Evolutionary conservation across 2,113 vertebrate species (phyloP).

Genomic region (Chamaetylas fuelleborni): DNA sequence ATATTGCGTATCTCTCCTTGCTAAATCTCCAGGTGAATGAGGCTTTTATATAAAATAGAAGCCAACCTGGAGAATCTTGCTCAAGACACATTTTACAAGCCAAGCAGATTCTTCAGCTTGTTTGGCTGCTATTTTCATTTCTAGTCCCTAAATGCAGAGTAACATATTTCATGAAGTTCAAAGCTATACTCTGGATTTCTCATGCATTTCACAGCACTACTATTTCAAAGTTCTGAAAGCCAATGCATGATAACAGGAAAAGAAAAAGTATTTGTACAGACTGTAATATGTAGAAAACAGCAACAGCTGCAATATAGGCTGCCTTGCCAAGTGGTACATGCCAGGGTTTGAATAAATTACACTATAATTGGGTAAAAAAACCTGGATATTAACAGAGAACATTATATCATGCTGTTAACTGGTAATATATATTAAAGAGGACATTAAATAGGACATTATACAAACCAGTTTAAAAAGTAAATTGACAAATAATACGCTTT

Average conservation of each 20-base stretch:
- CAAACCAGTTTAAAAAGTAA: slow-evolving; percentile 26
- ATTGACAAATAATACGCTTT: not conserved
- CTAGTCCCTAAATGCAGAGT: not conserved
- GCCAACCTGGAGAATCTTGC: not conserved
- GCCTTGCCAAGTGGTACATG: not conserved
- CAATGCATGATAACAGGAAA: not conserved
- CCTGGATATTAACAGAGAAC: slow-evolving; percentile 35
- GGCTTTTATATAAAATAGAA: not conserved
- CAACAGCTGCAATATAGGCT: slow-evolving; percentile 2
- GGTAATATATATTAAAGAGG: slow-evolving; percentile 12
- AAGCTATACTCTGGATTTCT: not conserved
- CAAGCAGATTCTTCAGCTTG: not conserved
- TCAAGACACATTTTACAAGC: not conserved
- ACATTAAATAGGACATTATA: not conserved
- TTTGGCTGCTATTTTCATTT: not conserved
- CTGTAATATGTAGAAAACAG: not conserved
- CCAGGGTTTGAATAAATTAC: slow-evolving; percentile 20
- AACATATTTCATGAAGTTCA: not conserved
- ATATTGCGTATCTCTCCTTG: not conserved
- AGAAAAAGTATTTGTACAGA: not conserved
- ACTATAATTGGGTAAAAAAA: not conserved
- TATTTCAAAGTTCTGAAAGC: not conserved
- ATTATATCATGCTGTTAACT: slow-evolving; percentile 13
- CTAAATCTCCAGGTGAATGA: not conserved
- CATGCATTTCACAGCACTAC: not conserved